Evolutionary conservation across 2,888 invertebrate genomes (phyloP), one percentile per base, ranked within the genome.

Genomic region (Drosophila niveifrons): DNA sequence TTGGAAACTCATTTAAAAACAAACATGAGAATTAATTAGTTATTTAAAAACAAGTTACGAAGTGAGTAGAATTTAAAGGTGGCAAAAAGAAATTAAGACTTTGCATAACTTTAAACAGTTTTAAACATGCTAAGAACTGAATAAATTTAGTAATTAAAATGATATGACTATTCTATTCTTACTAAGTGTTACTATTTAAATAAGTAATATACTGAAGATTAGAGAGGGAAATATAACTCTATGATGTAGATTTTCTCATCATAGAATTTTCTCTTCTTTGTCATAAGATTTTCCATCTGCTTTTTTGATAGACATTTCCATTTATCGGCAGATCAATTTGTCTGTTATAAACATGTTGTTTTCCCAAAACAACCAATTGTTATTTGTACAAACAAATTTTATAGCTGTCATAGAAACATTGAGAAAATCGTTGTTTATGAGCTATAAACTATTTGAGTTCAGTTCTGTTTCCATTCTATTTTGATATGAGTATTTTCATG

Each of bases 351-450:
- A 41, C 13, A 29, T 44, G 23, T 50, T 43, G 65, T 57, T 66
- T 39, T 13, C 47, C 51, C n/a, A 52, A 23, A 48, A 53, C 57
- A 68, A 63, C 17, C 2, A 23, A 10, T 17, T 50, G 23, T 53
- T 43, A 4, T 23, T 36, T 36, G 11, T 7, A 8, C 11, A 59
- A 34, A 68, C 23, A 36, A 36, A 47, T 56, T 69, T 52, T 23
- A 53, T 39, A 29, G 52, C 69, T 68, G 52, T 68, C 70, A 62
- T 68, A 44, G 56, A 43, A 53, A 68, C 69, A 31, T 48, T 29
- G 6, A 13, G 11, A 29, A 52, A 41, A 66, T 59, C 29, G 15
- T 17, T 58, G 11, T 50, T 53, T 39, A 57, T 15, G 23, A 3
- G 18, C 15, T 1, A 36, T 47, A 57, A 57, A 56, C 56, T 23